A percentile compares a stretch with the other conserved stretches of the same genome.
phyloP scores from a whole-genome alignment of 2,797 vertebrate genomes.

The Spinibarbus caldwelli region DNA sequence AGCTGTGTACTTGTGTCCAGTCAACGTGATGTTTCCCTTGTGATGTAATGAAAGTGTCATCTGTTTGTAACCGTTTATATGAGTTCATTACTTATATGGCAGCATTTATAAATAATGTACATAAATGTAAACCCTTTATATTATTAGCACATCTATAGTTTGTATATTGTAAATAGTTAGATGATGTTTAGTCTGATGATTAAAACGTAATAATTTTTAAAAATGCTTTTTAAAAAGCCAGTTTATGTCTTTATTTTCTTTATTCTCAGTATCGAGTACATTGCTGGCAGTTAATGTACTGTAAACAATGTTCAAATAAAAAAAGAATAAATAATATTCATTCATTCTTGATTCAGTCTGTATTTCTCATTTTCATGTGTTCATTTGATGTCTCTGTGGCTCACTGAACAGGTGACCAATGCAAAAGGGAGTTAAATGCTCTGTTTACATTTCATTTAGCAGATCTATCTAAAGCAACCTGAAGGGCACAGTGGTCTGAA shows the following conservation, averaged over 20 bases:
- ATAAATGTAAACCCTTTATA: slow-evolving; percentile 85
- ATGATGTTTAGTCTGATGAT: slow-evolving; percentile 77
- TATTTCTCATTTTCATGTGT: background rate
- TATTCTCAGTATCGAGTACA: slow-evolving; percentile 82
- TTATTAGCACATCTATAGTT: slow-evolving; percentile 83
- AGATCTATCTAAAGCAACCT: too few species aligned
- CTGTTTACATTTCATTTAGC: background rate
- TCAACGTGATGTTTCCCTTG: slow-evolving; percentile 59
- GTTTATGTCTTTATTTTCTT: slow-evolving; percentile 78
- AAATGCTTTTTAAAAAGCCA: slow-evolving; percentile 81
- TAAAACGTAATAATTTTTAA: slow-evolving; percentile 80
- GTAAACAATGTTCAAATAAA: slow-evolving; percentile 83
- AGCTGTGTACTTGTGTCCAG: slow-evolving; percentile 60
- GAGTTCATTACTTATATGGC: slow-evolving; percentile 74
- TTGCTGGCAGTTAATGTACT: slow-evolving; percentile 80
- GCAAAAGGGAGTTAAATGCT: background rate
- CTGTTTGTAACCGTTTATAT: slow-evolving; percentile 69
- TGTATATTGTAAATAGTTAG: slow-evolving; percentile 84
- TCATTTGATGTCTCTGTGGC: background rate
- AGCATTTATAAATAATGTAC: slow-evolving; percentile 84
- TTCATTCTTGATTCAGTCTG: background rate
- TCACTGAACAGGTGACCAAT: background rate
- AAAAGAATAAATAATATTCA: slow-evolving; percentile 65
- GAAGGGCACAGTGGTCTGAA: background rate
- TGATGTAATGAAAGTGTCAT: slow-evolving; percentile 71